Evolutionary conservation across 2,797 vertebrate species (phyloP).

Genomic region (Paramormyrops hopkinsi): DNA sequence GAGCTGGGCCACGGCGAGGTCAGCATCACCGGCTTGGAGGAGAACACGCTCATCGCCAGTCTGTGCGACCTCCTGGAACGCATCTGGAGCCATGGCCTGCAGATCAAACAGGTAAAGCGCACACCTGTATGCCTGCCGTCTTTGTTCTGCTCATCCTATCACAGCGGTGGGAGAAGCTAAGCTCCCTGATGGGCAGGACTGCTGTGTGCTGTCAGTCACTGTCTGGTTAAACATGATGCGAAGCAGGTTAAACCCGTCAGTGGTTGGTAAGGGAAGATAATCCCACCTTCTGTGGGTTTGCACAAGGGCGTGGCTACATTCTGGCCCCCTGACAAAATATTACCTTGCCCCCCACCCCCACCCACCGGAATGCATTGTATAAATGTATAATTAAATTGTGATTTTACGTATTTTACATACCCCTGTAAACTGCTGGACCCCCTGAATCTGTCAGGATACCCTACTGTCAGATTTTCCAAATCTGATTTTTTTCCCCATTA

Average conservation of each 20-base stretch:
- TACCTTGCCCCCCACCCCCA: not conserved
- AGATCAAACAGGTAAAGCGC: constrained; percentile 83
- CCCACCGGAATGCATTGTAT: too few species aligned
- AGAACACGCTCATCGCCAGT: constrained; percentile 89
- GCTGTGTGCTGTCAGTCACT: not conserved
- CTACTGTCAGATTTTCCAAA: not conserved
- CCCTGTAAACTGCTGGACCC: not conserved
- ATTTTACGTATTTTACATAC: not conserved
- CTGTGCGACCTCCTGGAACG: constrained; percentile 94
- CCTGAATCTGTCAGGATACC: not conserved
- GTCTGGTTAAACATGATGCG: not conserved
- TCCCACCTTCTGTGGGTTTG: not conserved
- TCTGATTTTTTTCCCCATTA: not conserved
- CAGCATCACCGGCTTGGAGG: constrained; percentile 88
- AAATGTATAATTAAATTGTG: too few species aligned
- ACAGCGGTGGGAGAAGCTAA: not conserved
- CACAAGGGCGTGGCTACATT: not conserved
- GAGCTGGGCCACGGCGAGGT: constrained; percentile 89
- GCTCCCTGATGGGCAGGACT: not conserved
- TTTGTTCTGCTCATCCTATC: not conserved
- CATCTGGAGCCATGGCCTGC: constrained; percentile 94
- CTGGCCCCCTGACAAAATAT: not conserved
- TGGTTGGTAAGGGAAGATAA: not conserved
- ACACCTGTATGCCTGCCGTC: constrained; percentile 47
- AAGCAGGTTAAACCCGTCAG: not conserved